Conservation (phyloP, 2,888 invertebrate genomes). For the Coenonympha arcania region DNA sequence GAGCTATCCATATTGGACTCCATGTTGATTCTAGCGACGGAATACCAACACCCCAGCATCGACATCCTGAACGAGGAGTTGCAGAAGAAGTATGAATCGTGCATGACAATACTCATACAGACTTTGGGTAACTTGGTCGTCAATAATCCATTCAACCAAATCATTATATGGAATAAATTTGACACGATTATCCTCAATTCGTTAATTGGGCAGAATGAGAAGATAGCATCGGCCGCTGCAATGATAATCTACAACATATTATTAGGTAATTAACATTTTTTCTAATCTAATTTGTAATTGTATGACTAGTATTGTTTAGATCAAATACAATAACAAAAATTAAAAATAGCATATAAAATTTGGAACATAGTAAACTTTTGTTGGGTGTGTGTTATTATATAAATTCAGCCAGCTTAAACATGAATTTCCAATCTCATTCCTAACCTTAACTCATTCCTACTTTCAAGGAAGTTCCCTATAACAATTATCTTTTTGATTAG, state of each 20-base stretch:
- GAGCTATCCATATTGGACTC: constrained; percentile 67
- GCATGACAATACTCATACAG: constrained; percentile 71
- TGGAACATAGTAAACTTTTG: too few relatives aligned
- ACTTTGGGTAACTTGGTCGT: constrained; percentile 74
- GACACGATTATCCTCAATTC: constrained; percentile 62
- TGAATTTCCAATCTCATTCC: too few relatives aligned
- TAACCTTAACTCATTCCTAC: too few relatives aligned
- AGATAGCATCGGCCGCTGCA: constrained; percentile 67
- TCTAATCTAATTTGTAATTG: too few relatives aligned
- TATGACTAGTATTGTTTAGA: too few relatives aligned
- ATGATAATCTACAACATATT: constrained; percentile 78
- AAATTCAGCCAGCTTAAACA: too few relatives aligned
- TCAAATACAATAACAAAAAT: too few relatives aligned
- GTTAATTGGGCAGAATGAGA: constrained; percentile 65
- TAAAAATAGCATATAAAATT: too few relatives aligned
- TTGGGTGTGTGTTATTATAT: too few relatives aligned
- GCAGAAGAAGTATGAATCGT: constrained; percentile 64
- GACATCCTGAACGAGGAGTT: constrained; percentile 63
- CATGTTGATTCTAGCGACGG: constrained; percentile 64
- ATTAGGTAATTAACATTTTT: too few relatives aligned
- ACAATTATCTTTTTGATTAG: too few relatives aligned
- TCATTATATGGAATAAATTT: constrained; percentile 72
- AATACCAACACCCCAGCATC: constrained; percentile 61
- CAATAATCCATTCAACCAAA: constrained; percentile 70
- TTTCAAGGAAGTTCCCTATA: too few relatives aligned